Evolutionary conservation across 2,888 invertebrate species (phyloP), one percentile per base, ranked within the genome.

Genomic region (Acrobasis consociella): DNA sequence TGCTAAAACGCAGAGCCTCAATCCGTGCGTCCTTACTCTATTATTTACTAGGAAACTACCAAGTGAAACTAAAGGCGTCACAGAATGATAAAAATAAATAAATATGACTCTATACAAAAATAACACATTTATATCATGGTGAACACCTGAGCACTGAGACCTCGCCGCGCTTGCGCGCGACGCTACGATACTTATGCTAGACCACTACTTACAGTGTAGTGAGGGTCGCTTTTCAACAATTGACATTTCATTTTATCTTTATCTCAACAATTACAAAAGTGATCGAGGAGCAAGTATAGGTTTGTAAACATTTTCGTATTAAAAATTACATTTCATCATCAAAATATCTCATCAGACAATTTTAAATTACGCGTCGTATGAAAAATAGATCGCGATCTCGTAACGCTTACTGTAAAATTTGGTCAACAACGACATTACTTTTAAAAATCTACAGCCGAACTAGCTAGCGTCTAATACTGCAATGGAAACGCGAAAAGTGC

Each of bases 41-140:
- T 73, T 85, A 87, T 89, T 90, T 72, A 81, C 91, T 91, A 91
- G 73, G 81, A 80, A 77, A 81, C 78, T 79, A 86, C 85, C 85
- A 77, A 83, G 80, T 78, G 74, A 81, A 89, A 85, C 87, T 87
- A 88, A 83, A 74, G 75, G 75, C 31, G 65, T 85, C 83, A 81
- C 82, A 75, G 75, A 82, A 82, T 74, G 78, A 80, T 77, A 82
- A 84, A 85, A 91, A 91, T 89, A 91, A 91, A 91, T 91, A 91
- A 88, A 89, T 91, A 90, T 87, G 86, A 85, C 82, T 90, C 89
- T 91, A 89, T 91, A 91, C 85, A 91, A 90, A 90, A 91, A 89
- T 89, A 89, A 90, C 83, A 83, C 84, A 86, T 87, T 85, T 85
- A 83, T 80, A 71, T 83, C 76, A 83, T 81, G 85, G 85, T 89